Percentiles rank a stretch among this genome's conserved stretches.
These are phyloP conservation scores for Epistrophe grossulariae DNA, from an alignment of 2,888 invertebrate species.

Conservation along the genomic window DNA sequence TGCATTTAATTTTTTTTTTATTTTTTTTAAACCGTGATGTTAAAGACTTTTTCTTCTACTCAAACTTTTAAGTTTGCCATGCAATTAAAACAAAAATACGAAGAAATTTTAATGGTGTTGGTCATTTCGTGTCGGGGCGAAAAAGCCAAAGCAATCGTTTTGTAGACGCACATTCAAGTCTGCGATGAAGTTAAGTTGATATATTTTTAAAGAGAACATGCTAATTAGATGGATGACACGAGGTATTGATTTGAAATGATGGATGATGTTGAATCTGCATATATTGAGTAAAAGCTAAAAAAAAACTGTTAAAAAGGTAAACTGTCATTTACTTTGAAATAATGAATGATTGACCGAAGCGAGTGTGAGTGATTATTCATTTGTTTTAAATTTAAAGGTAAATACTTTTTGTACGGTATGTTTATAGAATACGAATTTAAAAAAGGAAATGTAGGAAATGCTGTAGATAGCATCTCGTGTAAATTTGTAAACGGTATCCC, in stretches of 20 bases:
- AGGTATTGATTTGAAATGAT: conserved; percentile 30
- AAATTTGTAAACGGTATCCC: too few species aligned
- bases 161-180: not conserved
- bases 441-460: too few species aligned
- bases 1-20: conserved; percentile 6
- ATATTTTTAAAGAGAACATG: not conserved
- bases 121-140: not conserved
- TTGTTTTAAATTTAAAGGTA: not conserved
- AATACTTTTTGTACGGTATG: too few species aligned
- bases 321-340: not conserved
- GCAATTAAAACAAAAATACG: conserved; percentile 17
- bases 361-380: not conserved
- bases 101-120: conserved; percentile 5
- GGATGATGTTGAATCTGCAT: conserved; percentile 13
- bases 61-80: conserved; percentile 26
- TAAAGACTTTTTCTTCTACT: not conserved
- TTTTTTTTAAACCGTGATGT: conserved; percentile 22
- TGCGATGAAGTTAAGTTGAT: not conserved
- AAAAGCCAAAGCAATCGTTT: not conserved
- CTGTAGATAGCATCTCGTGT: too few species aligned
- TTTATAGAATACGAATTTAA: too few species aligned
- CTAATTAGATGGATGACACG: conserved; percentile 21
- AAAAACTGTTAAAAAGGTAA: not conserved
- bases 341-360: not conserved
- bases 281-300: not conserved